phyloP scores from a whole-genome alignment of 1,140 invertebrate species.

The Scaptodrosophila lebanonensis region DNA sequence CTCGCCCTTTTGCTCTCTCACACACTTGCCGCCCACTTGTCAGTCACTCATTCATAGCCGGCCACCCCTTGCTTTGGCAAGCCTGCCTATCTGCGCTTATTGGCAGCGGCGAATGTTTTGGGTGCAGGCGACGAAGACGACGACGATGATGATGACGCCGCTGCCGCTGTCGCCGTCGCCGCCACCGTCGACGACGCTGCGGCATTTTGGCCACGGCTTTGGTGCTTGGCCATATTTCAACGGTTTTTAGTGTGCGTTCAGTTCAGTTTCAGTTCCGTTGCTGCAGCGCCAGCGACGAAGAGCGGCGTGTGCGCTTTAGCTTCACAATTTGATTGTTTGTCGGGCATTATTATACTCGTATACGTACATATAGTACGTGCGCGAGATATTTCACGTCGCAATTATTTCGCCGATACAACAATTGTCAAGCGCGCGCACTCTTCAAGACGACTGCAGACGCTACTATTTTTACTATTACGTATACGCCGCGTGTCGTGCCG shows the following conservation, averaged over 20 bases:
- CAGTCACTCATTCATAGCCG: conserved; percentile 69
- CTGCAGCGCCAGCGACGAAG: conserved; percentile 52
- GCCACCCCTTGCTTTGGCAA: neutral
- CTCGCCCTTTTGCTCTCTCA: conserved; percentile 18
- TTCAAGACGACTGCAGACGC: conserved; percentile 37
- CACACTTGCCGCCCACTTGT: conserved; percentile 57
- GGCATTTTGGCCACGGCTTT: conserved; percentile 60
- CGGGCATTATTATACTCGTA: too few relatives aligned
- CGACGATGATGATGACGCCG: conserved; percentile 58
- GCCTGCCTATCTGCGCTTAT: conserved; percentile 45
- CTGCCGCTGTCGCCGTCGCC: conserved; percentile 24
- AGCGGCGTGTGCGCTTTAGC: neutral
- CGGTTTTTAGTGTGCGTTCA: conserved; percentile 37
- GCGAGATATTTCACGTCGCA: neutral
- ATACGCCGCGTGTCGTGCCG: conserved; percentile 55
- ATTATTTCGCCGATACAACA: too few relatives aligned
- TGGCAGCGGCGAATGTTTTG: conserved; percentile 38
- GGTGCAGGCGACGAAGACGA: conserved; percentile 3
- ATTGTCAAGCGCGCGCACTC: too few relatives aligned
- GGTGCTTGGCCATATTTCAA: conserved; percentile 55
- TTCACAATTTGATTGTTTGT: neutral
- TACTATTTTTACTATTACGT: conserved; percentile 58
- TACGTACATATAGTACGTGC: neutral
- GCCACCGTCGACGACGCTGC: conserved; percentile 48
- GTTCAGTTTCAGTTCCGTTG: conserved; percentile 53